Base-by-base conservation (phyloP, 2,797 vertebrate genomes). In the Florisuga fusca region DNA sequence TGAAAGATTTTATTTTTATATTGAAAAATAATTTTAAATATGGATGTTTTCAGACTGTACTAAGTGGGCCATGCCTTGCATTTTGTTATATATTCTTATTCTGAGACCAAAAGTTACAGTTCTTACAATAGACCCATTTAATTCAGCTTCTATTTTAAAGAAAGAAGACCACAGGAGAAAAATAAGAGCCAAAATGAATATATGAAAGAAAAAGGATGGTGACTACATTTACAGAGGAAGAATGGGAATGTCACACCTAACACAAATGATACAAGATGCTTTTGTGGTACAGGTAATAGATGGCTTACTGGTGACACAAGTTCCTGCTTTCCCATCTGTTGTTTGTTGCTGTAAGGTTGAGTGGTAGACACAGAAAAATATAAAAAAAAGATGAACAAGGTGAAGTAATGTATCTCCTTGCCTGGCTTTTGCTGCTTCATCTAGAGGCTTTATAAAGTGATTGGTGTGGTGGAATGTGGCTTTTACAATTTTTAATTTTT, bases 1-100 rank as follows among this genome's bases (percentile, higher is more conserved):
- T 85, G 27, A 82, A 79, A 92, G 15, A 75, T 55, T 94, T 89
- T 95, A 91, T 96, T 93, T 97, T 96, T 94, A 19, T 94, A 92
- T 80, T 11, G 19, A 63, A 22, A 91, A 68, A 57, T 57, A 1
- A 20, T 91, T 93, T 87, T 2, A 84, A 80, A 38, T 63, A 29
- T 53, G 57, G 41, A 22, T 82, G 48, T 90, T 94, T 96, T 78
- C 51, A 69, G n/a, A 54, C 29, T 53, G 33, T 46, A 53, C n/a
- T 55, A 66, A 55, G 63, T 34, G 21, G n/a, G 31, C 31, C 74
- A 84, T 64, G 55, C 64, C 73, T 75, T 80, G 23, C 34, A 34
- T 89, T 90, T 89, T 76, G 58, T 15, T 59, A 21, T 67, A 20
- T 55, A 66, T 68, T 67, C 59, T 59, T 76, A 53, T 26, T 74